A percentile compares a stretch with the other conserved stretches of the same genome.
These are phyloP conservation scores for Ochotona princeps DNA, from an alignment of 2,113 vertebrate genomes.

Conservation along the genomic window DNA sequence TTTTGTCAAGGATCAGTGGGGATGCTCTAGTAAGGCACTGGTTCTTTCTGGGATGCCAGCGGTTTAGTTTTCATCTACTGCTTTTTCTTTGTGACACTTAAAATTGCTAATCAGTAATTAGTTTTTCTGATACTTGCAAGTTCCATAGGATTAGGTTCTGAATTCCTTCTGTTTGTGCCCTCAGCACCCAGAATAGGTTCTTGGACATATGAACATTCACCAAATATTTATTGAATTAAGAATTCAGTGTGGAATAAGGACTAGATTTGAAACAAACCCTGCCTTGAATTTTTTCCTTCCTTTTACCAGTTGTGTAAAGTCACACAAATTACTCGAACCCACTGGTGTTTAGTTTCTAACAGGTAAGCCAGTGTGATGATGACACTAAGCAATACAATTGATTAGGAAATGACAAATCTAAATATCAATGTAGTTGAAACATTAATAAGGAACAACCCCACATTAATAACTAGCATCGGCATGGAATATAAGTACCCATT, in stretches of 20 bases:
- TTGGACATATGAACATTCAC: neutral
- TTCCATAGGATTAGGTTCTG: neutral
- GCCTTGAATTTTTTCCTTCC: conserved; percentile 46
- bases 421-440: neutral
- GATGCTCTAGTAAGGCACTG: neutral
- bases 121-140: neutral
- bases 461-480: neutral
- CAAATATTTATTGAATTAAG: conserved; percentile 19
- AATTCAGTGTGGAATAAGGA: neutral
- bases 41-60: neutral
- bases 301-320: neutral
- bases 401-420: neutral
- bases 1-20: neutral
- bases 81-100: conserved; percentile 32
- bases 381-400: neutral
- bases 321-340: neutral
- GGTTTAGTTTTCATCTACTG: neutral
- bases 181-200: neutral
- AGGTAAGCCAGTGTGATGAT: neutral
- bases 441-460: neutral
- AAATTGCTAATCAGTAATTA: neutral
- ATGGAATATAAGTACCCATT: neutral
- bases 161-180: neutral
- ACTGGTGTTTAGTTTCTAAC: conserved; percentile 4
- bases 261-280: neutral